These are phyloP conservation scores for Microtus pennsylvanicus DNA, from an alignment of 2,113 vertebrate genomes.

Conservation along the genomic window DNA sequence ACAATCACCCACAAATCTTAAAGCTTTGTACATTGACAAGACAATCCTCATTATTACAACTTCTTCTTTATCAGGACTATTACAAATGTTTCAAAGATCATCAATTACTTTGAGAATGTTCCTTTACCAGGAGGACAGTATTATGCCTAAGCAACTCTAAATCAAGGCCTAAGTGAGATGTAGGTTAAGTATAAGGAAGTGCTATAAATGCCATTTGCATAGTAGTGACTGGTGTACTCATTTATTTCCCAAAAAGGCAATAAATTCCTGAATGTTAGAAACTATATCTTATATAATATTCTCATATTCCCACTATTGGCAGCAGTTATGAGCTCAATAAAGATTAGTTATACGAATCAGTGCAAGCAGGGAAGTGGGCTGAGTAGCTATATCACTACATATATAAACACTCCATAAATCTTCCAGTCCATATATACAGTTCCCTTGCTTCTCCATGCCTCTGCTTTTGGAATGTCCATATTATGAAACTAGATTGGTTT, in stretches of 20 bases:
- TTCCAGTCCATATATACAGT: background rate
- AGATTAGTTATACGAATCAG: slow-evolving; percentile 50
- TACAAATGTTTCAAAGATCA: background rate
- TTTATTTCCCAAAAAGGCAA: slow-evolving; percentile 44
- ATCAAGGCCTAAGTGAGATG: background rate
- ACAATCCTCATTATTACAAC: background rate
- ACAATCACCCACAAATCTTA: background rate
- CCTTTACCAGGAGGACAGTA: background rate
- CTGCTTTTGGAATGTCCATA: slow-evolving; percentile 52
- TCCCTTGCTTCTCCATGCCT: background rate
- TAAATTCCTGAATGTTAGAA: slow-evolving; percentile 62
- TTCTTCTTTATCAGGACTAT: background rate
- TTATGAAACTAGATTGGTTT: slow-evolving; percentile 64
- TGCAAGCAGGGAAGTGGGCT: slow-evolving; percentile 55
- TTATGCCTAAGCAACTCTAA: background rate
- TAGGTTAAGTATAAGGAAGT: background rate
- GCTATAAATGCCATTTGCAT: background rate
- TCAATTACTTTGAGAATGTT: background rate
- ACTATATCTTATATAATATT: slow-evolving; percentile 55
- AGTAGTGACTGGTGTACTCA: background rate
- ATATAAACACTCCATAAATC: slow-evolving; percentile 69
- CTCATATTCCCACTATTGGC: slow-evolving; percentile 54
- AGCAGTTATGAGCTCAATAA: slow-evolving; percentile 49
- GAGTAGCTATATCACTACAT: slow-evolving; percentile 22
- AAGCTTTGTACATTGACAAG: slow-evolving; percentile 20